Base-by-base conservation (phyloP, 2,797 vertebrate genomes). In the Lophius americanus region DNA sequence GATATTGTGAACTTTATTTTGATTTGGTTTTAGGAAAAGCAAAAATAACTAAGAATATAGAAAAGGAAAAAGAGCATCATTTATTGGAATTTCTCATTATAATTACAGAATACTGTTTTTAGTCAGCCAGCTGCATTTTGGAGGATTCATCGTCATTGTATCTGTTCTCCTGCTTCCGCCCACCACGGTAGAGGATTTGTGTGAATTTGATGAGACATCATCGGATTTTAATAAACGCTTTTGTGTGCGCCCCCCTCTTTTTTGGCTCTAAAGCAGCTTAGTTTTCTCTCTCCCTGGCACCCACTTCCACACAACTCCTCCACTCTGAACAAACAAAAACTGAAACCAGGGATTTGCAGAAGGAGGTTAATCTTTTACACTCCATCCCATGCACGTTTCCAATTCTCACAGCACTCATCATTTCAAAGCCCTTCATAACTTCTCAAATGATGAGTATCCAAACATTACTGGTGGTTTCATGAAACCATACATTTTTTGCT, bases 221-320 rank as follows among this genome's bases (percentile, higher is more conserved):
- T 70, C 41, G 50, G 53, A 78, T 79, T 83, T 68, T 63, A 68
- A 68, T 78, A 73, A 63, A 60, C 44, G 64, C 65, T 66, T 71
- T 76, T 46, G 47, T 70, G 63, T 39, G 43, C 49, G 38, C 59
- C 61, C 51, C 60, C 52, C 58, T 61, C 60, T 60, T 60, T 51
- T 36, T 59, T 11, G 47, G 48, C 51, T 76, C 33, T 51, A 78
- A 74, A 61, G 53, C 44, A 10, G 48, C 63, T 57, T 73, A 72
- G 44, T 51, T 53, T 61, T 46, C 36, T 23, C 23, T 51, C 50
- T 51, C 50, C 50, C 39, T 60, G 50, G 7, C 39, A 39, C 37
- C 36, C 39, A 52, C 42, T 55, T 62, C 14, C 54, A 64, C 35
- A 51, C 57, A 23, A 23, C 60, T 42, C 7, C 41, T 51, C 13